Base-by-base conservation (phyloP, 1,140 invertebrate genomes). In the Drosophila murphyi region DNA sequence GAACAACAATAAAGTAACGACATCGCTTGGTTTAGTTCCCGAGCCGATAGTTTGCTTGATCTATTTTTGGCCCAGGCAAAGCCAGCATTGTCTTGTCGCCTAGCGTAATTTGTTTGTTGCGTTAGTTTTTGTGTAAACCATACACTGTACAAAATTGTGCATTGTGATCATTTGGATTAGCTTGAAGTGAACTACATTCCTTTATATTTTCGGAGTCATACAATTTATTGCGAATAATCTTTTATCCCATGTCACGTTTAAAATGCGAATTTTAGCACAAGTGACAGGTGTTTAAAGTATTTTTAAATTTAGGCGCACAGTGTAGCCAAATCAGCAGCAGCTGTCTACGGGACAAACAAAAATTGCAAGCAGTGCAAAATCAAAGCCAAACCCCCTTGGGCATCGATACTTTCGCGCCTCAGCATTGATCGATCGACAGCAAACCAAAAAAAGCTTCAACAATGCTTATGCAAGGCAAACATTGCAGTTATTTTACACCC, bases 21-120 rank as follows among this genome's bases (percentile, higher is more conserved):
- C 43, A 59, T 54, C 70, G 75, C 76, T 41, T 59, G 51, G 61
- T 72, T 71, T 79, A 69, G 80, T 61, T 68, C 67, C 72, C 69
- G 69, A 60, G 56, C 37, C 71, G 70, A 87, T 87, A 77, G 74
- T 79, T 89, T 89, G 63, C 70, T 78, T 73, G 85, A 85, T 89
- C 85, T 89, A 89, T 89, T 89, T 89, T 85, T 68, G 85, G 79
- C 50, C 63, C 67, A 76, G 71, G 78, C 69, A 72, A 78, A 67
- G 48, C 69, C 39, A 51, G 77, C 62, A 72, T 67, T 76, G 65
- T 68, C 83, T 89, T 82, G 78, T 85, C 85, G 85, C 85, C 80
- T 89, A 74, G 43, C 73, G 85, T 89, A 89, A 89, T 89, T 89
- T 89, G 85, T 89, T 85, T 89, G 85, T 72, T 72, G 85, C 80